Percentiles rank a stretch among this genome's conserved stretches.
These are phyloP conservation scores for Actenoides lindsayi DNA, from an alignment of 2,113 vertebrate genomes.

Conservation along the genomic window DNA sequence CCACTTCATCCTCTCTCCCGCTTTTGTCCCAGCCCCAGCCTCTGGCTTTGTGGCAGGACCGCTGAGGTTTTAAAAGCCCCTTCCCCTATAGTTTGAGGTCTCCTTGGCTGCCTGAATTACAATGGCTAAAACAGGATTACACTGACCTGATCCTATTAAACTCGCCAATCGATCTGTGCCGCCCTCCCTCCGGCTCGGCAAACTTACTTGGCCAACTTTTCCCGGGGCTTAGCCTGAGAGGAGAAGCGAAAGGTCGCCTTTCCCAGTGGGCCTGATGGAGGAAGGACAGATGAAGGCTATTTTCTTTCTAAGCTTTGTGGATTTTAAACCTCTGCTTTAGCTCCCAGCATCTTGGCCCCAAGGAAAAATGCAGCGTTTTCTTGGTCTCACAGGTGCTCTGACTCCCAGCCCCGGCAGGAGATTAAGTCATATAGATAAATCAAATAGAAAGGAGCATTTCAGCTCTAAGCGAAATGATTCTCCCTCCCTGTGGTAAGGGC, in stretches of 20 bases:
- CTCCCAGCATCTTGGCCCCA: neutral
- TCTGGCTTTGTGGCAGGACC: conserved; percentile 73
- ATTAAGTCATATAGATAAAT: accelerated
- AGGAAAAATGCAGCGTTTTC: accelerated
- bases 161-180: conserved; percentile 56
- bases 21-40: conserved; percentile 72
- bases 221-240: neutral
- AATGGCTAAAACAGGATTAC: conserved; percentile 83
- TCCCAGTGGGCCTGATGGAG: neutral
- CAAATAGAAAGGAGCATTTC: accelerated
- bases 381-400: neutral
- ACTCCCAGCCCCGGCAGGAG: neutral
- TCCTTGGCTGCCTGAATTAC: conserved; percentile 77
- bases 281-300: neutral
- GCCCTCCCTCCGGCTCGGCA: conserved; percentile 64
- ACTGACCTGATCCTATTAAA: conserved; percentile 82
- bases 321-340: neutral
- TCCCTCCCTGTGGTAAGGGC: neutral
- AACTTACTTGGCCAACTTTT: conserved; percentile 57
- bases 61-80: conserved; percentile 67
- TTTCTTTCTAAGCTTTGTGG: neutral
- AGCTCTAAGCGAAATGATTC: neutral
- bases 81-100: conserved; percentile 73
- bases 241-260: neutral
- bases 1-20: conserved; percentile 72